Base-by-base conservation (phyloP, 2,113 vertebrate genomes). In the Morphnarchus princeps region DNA sequence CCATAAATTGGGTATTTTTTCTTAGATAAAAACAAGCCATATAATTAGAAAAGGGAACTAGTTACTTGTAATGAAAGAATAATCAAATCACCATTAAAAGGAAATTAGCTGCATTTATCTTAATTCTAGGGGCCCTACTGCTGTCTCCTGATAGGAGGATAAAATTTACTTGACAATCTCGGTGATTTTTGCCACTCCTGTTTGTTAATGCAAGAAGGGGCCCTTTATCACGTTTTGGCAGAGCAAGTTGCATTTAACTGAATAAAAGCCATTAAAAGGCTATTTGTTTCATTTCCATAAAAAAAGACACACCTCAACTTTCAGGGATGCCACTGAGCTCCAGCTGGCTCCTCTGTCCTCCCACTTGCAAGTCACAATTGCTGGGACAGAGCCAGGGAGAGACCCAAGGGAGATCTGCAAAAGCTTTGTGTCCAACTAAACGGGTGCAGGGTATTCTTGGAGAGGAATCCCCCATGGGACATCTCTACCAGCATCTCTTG, bases 11-110 rank as follows among this genome's bases (percentile, higher is more conserved):
- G 57, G 58, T 81, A 47, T 95, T 93, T 93, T 91, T 91, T 95
- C 71, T 90, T 76, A 74, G 83, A 92, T 71, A 94, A 94, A 97
- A 96, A 69, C 55, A 91, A 93, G 73, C 52, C 28, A 57, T 82
- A 69, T 94, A 95, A 97, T 97, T 95, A 93, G 88, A 96, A 95
- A 95, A 91, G 87, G 63, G 92, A 93, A 87, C 83, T 62, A 86
- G 80, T 87, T 94, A 94, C 78, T 87, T 91, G 70, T 89, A 91
- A 96, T 45, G 82, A 96, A 94, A 80, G 63, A 90, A 91, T 92
- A 95, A 95, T 95, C 89, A 97, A 89, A 97, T 95, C 80, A 92
- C 61, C 86, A 95, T 95, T 93, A 92, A 63, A 81, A 62, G 38
- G 72, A 90, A 89, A 95, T 92, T 52, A 96, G 57, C 36, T 79